phyloP scores from a whole-genome alignment of 2,113 vertebrate species.

The Apaloderma vittatum region DNA sequence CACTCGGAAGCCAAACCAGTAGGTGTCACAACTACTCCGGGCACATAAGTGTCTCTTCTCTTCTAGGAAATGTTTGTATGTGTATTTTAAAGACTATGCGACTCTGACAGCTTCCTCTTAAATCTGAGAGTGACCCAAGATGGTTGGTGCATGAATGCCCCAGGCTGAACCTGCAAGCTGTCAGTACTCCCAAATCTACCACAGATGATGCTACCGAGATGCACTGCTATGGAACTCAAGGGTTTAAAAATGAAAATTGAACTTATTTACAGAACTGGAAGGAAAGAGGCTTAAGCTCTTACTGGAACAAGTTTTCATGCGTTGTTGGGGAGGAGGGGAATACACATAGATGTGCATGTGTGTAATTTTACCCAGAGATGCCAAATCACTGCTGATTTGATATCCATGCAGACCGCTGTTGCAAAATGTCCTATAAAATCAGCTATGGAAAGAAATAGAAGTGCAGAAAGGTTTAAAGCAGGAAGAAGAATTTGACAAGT shows the following conservation, averaged over 20 bases:
- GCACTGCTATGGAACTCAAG: not conserved
- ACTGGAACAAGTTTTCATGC: not conserved
- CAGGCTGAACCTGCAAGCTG: not conserved
- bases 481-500: not conserved
- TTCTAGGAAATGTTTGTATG: not conserved
- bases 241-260: not conserved
- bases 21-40: not conserved
- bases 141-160: not conserved
- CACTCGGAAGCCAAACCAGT: not conserved
- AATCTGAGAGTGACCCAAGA: not conserved
- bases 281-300: not conserved
- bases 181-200: not conserved
- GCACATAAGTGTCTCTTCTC: not conserved
- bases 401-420: not conserved
- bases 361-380: not conserved
- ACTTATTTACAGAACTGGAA: not conserved
- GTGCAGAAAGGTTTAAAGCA: not conserved
- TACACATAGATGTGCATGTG: not conserved
- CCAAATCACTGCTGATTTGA: not conserved
- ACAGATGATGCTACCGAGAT: not conserved
- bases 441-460: not conserved
- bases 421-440: not conserved
- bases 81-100: not conserved
- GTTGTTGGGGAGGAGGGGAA: not conserved
- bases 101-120: not conserved